Conservation (phyloP, 2,113 vertebrate species). For the Thalassarche chlororhynchos region DNA sequence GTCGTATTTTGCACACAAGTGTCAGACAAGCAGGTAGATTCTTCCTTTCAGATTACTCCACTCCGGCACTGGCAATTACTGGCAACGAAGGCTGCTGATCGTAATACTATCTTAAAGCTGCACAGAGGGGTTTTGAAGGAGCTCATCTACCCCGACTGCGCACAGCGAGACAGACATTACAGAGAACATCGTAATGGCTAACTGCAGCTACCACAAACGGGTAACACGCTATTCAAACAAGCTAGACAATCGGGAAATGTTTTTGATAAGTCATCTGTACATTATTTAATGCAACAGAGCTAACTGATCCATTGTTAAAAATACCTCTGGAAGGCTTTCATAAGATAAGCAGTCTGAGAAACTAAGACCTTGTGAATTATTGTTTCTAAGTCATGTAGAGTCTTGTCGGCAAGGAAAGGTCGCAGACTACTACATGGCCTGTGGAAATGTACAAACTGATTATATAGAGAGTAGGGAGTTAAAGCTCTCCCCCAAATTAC, state of each 20-base stretch:
- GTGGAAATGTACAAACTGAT: fast-evolving
- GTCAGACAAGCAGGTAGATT: not conserved
- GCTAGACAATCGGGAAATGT: fast-evolving
- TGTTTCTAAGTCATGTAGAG: not conserved
- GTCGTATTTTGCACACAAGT: not conserved
- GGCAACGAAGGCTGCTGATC: not conserved
- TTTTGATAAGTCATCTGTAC: not conserved
- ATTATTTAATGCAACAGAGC: not conserved
- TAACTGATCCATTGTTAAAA: not conserved
- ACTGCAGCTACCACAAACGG: not conserved
- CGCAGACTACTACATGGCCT: fast-evolving
- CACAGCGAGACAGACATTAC: not conserved
- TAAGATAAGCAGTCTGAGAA: not conserved
- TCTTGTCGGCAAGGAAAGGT: not conserved
- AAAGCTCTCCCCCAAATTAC: not conserved
- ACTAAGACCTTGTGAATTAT: not conserved
- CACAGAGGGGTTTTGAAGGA: not conserved
- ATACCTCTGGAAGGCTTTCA: not conserved
- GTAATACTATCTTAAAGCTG: not conserved
- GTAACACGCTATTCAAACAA: fast-evolving
- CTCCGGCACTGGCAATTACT: not conserved
- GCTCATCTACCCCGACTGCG: not conserved
- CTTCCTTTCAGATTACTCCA: not conserved
- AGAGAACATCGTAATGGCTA: fast-evolving
- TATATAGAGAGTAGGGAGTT: no score